Conservation (phyloP, 1,140 invertebrate species). For the Diabrotica virgifera region DNA sequence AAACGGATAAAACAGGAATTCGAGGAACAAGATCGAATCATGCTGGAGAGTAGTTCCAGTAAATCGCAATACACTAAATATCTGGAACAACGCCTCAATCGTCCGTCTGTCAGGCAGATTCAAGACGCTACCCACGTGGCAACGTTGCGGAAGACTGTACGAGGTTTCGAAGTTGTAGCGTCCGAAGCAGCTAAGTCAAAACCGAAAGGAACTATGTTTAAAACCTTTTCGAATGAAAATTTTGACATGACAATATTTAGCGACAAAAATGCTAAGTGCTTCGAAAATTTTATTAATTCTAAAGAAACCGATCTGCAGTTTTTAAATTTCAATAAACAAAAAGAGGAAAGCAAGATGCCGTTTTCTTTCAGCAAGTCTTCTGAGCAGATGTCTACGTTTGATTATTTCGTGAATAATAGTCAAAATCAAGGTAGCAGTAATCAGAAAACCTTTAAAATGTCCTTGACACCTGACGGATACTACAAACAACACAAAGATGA, state of each 20-base stretch:
- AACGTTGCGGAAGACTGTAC: slow-evolving; percentile 30
- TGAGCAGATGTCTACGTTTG: not conserved
- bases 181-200: slow-evolving; percentile 15
- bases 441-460: not conserved
- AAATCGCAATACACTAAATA: slow-evolving; percentile 30
- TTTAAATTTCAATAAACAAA: slow-evolving; percentile 23
- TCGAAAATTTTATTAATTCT: slow-evolving; percentile 37
- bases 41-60: slow-evolving; percentile 29
- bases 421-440: not conserved
- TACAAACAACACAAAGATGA: slow-evolving; percentile 26
- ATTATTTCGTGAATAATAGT: not conserved
- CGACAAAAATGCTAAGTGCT: slow-evolving; percentile 36
- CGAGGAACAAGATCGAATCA: slow-evolving; percentile 33
- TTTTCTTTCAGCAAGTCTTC: not conserved
- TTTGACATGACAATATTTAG: slow-evolving; percentile 41
- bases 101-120: slow-evolving; percentile 38
- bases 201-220: slow-evolving; percentile 12
- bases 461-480: slow-evolving; percentile 21
- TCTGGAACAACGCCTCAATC: slow-evolving; percentile 35
- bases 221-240: slow-evolving; percentile 6
- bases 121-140: slow-evolving; percentile 33
- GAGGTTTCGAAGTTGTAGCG: slow-evolving; percentile 35
- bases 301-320: slow-evolving; percentile 33
- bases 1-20: slow-evolving; percentile 37
- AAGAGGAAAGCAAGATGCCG: not conserved